Evolutionary conservation across 2,888 invertebrate genomes (phyloP), one percentile per base, ranked within the genome.

Genomic region (Heliconius aoede): DNA sequence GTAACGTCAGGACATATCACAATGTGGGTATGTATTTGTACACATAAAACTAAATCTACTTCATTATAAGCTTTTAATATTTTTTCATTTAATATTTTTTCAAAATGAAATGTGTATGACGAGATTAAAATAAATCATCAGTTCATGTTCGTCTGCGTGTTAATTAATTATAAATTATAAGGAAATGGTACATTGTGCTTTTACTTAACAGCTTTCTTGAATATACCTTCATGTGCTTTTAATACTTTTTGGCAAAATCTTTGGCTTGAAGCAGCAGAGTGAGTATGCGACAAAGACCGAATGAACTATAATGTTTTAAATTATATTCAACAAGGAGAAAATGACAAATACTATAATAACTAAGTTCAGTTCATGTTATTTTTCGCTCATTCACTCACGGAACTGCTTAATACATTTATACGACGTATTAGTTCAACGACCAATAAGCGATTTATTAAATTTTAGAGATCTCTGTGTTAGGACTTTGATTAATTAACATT

Each of bases 31-130:
- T 72, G 61, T 77, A 67, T 78, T 79, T 80, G 62, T 80, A 75
- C 76, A 81, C 78, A 79, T 78, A 77, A 74, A 72, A 80, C 80
- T 80, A 82, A 74, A 64, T 72, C 77, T 81, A 81, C 69, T 76
- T 80, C 21, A 65, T 81, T 64, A 69, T 74, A 61, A 61, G 15
- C 26, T 65, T 74, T 51, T 80, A 68, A 40, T 71, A 26, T 76
- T n/a, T n/a, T n/a, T n/a, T n/a, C n/a, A n/a, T n/a, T n/a, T n/a
- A n/a, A n/a, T n/a, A n/a, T n/a, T n/a, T n/a, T n/a, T n/a, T n/a
- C n/a, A n/a, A n/a, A n/a, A n/a, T n/a, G n/a, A n/a, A n/a, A n/a
- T n/a, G n/a, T n/a, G n/a, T n/a, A n/a, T n/a, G n/a, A n/a, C n/a
- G n/a, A n/a, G n/a, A n/a, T n/a, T n/a, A n/a, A n/a, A 30, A 55